Percentiles rank a stretch among this genome's conserved stretches.
Conservation (phyloP, 2,888 invertebrate species). For the Leptinotarsa haldemani region DNA sequence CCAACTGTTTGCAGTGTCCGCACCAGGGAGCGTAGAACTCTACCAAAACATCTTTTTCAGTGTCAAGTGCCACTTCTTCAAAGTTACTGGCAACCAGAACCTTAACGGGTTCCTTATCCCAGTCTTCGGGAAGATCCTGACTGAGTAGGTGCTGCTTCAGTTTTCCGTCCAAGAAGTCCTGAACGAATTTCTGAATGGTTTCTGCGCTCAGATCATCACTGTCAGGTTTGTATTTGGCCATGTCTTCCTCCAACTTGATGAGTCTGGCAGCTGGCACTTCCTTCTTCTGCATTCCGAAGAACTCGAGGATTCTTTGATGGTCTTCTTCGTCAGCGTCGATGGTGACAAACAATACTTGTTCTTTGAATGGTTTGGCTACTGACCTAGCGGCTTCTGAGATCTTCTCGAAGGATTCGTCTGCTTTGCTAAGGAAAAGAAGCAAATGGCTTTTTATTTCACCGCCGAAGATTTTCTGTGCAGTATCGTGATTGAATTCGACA, state of each 20-base stretch:
- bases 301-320: slow-evolving; percentile 97
- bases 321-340: slow-evolving; percentile 96
- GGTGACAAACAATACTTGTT: slow-evolving; percentile 89
- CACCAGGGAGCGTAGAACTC: slow-evolving; percentile 99
- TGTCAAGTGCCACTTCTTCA: slow-evolving; percentile 89
- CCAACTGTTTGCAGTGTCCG: slow-evolving; percentile 98
- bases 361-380: slow-evolving; percentile 90
- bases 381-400: slow-evolving; percentile 81
- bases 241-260: slow-evolving; percentile 95
- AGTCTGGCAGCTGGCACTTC: slow-evolving; percentile 91
- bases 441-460: slow-evolving; percentile 98
- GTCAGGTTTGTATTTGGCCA: slow-evolving; percentile 97
- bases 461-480: slow-evolving; percentile 97
- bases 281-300: slow-evolving; percentile 94
- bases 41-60: slow-evolving; percentile 91
- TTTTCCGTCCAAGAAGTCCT: slow-evolving; percentile 90
- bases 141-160: slow-evolving; percentile 95
- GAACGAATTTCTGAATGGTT: slow-evolving; percentile 82
- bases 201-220: slow-evolving; percentile 78
- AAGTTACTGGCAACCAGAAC: slow-evolving; percentile 95
- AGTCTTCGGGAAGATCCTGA: slow-evolving; percentile 95
- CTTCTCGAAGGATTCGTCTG: slow-evolving; percentile 85
- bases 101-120: slow-evolving; percentile 96
- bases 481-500: slow-evolving; percentile 97
- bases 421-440: slow-evolving; percentile 93